Percentiles rank a stretch among this genome's conserved stretches.
Conservation (phyloP, 2,113 vertebrate species). For the Osmerus mordax region DNA sequence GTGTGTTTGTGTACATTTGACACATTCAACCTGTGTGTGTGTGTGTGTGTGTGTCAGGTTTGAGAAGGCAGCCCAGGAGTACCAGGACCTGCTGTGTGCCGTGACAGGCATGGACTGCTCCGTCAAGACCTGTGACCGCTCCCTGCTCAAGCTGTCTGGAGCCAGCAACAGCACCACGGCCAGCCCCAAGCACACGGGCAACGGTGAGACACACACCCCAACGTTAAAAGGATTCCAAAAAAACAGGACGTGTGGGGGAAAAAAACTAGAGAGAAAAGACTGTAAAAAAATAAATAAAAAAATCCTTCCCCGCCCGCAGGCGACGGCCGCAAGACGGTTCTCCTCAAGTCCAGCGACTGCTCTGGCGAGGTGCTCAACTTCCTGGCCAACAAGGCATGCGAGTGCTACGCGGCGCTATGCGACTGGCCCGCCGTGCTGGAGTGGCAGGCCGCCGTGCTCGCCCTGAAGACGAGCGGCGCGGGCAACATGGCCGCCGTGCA, state of each 20-base stretch:
- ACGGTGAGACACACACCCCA: conserved; percentile 70
- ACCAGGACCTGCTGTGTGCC: conserved; percentile 92
- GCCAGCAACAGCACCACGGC: conserved; percentile 73
- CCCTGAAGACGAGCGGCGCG: conserved; percentile 82
- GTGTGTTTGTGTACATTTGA: neutral
- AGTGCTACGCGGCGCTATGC: conserved; percentile 90
- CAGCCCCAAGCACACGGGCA: conserved; percentile 90
- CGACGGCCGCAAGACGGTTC: conserved; percentile 87
- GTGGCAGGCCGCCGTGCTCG: conserved; percentile 85
- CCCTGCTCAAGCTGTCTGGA: conserved; percentile 81
- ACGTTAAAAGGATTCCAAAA: no score
- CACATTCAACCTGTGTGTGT: conserved; percentile 11
- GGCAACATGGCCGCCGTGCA: conserved; percentile 77
- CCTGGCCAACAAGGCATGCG: conserved; percentile 91
- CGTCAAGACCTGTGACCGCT: conserved; percentile 81
- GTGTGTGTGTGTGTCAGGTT: conserved; percentile 72
- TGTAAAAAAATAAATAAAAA: neutral
- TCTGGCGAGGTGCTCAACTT: conserved; percentile 92
- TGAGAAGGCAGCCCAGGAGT: conserved; percentile 92
- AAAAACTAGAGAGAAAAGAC: no score
- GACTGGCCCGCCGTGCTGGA: conserved; percentile 94
- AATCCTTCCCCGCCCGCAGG: conserved; percentile 60
- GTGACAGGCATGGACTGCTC: conserved; percentile 92
- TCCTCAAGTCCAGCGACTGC: conserved; percentile 87
- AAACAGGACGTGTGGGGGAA: no score